Base-by-base conservation (phyloP, 2,888 invertebrate species). In the Bimastos eiseni region DNA sequence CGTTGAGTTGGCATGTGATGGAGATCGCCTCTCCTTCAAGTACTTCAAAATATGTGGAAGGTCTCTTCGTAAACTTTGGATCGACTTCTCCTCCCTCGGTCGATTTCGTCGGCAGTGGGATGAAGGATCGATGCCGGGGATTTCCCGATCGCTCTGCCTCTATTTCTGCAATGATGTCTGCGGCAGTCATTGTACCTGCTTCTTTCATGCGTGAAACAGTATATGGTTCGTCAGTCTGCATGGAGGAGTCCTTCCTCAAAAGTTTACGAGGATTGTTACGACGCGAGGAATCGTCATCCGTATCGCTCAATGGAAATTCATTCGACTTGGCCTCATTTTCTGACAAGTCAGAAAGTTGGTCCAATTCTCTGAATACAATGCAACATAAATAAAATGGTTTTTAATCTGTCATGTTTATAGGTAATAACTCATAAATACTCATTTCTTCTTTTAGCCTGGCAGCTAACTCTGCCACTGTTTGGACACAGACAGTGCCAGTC, bases 301-400 rank as follows among this genome's bases (percentile, higher is more conserved):
- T 19, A 19, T 86, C 86, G 34, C 86, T 86, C 6, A 34, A 6
- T 86, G 37, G 86, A 34, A 36, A 36, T 34, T 86, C 86, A 24
- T 86, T 36, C 5, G 86, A 86, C 0, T 36, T 86, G 34, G 86
- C 34, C 6, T 86, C 34, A 17, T 86, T 86, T 24, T 86, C 86
- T 86, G 86, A 86, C 86, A 86, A 36, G 19, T 86, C 86, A 86
- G 86, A 86, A 34, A 86, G 36, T 24, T 86, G 86, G n/a, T 86
- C 86, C 86, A 86, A 34, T 24, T 86, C 86, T 86, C 86, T 86
- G 17, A 11, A n/a, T 4, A 70, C 70, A 70, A n/a, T 1, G n/a
- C 8, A n/a, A 70, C 70, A 70, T 70, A 30, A 70, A n/a, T 11
- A n/a, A 13, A 30, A 70, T 5, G 4, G 55, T 55, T 55, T 55